These are phyloP conservation scores for Hippoglossus stenolepis DNA, from an alignment of 2,113 vertebrate species.

Conservation along the genomic window DNA sequence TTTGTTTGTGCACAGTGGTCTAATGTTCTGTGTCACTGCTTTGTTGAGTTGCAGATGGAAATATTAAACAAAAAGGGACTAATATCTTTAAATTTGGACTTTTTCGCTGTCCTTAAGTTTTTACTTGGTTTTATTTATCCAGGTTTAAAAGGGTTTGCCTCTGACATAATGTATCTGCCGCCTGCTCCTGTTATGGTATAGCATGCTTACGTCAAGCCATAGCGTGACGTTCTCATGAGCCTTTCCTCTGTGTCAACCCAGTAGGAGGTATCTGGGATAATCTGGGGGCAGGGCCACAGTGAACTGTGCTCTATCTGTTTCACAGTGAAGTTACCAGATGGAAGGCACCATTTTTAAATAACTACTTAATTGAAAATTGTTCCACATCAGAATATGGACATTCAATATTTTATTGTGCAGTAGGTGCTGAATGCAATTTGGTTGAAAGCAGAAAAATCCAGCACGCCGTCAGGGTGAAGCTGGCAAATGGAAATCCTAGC, in stretches of 20 bases:
- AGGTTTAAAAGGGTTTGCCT: background rate
- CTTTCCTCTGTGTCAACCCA: background rate
- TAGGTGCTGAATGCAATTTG: background rate
- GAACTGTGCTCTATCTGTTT: background rate
- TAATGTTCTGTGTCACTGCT: background rate
- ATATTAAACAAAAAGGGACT: background rate
- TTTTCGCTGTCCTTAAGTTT: background rate
- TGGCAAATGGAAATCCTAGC: background rate
- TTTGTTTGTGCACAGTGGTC: constrained; percentile 9
- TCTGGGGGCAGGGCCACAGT: background rate
- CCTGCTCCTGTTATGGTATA: background rate
- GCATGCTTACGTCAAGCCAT: background rate
- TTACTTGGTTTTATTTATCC: background rate
- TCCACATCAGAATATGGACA: background rate
- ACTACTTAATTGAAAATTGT: background rate
- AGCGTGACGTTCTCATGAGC: background rate
- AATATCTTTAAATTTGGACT: background rate
- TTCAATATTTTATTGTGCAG: background rate
- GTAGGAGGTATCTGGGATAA: constrained; percentile 9
- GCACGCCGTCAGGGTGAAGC: background rate
- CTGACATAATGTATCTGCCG: background rate
- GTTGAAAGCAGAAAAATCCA: background rate
- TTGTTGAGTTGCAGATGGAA: constrained; percentile 1
- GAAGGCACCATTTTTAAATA: background rate
- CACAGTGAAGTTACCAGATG: background rate